Base-by-base conservation (phyloP, 2,113 vertebrate genomes). In the Engraulis encrasicolus region DNA sequence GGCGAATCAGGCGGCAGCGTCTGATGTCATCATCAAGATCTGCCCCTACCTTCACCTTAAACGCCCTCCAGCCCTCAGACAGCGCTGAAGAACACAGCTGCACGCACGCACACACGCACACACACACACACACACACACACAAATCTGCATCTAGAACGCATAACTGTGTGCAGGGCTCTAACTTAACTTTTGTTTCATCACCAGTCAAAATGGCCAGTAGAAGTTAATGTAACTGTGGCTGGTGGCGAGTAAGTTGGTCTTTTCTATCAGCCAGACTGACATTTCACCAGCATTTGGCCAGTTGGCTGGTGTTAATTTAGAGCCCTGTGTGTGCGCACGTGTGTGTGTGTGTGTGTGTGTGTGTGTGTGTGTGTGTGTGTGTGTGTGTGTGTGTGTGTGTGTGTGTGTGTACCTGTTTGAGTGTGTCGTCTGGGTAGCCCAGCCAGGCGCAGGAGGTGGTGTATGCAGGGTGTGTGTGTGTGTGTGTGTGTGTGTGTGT, bases 1-100 rank as follows among this genome's bases (percentile, higher is more conserved):
- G 79, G 87, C 92, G 81, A 83, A 96, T 90, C 87, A 96, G 93
- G 61, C 84, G 87, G 86, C 94, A 95, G 85, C 96, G 92, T 37
- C 93, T 95, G 34, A 93, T 87, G 87, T 96, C 94, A 38, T 97
- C 94, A 84, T 95, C 85, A 4, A 97, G 90, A 82, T 96, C 92
- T 2, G 91, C 93, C 2, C 94, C 94, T 0, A 95, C 95, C 88
- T 98, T 97, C 89, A 96, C 94, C 91, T 97, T 96, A 89, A 97
- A 96, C 71, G 78, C 95, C 61, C 89, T 94, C 94, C 92, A 94
- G 27, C 94, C 91, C 1, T 87, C 88, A 37, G 86, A 49, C 4
- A 19, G 31, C 9, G 15, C 61, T 31, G 17, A n/a, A 66, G 71
- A 31, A 36, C 38, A 78, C 12, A 48, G 27, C 58, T 27, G 58